phyloP scores from a whole-genome alignment of 2,797 vertebrate species.

The Oreochromis grahami region DNA sequence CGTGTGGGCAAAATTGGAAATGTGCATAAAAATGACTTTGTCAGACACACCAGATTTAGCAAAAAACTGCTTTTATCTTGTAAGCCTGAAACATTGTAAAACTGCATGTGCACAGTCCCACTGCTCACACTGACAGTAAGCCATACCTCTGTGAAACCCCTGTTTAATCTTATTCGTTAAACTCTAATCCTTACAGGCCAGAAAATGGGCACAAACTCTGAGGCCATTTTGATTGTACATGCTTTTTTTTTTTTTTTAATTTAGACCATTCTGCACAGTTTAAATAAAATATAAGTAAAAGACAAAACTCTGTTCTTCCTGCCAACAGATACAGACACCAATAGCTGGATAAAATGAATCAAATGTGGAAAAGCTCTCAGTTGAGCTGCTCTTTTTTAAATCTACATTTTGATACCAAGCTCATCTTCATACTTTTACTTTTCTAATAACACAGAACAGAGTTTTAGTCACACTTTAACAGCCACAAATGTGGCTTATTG shows the following conservation, averaged over 20 bases:
- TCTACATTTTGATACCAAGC: neutral
- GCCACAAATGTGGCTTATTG: neutral
- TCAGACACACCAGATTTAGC: neutral
- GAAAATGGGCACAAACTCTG: neutral
- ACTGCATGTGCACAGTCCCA: neutral
- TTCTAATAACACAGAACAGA: neutral
- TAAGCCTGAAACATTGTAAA: neutral
- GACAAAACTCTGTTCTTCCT: neutral
- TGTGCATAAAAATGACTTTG: neutral
- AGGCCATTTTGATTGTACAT: neutral
- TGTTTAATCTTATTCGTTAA: slow-evolving; percentile 3
- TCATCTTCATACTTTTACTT: neutral
- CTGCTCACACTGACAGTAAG: slow-evolving; percentile 1
- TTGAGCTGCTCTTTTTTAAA: neutral
- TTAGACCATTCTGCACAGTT: neutral
- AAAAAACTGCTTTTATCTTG: neutral
- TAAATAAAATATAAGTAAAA: neutral
- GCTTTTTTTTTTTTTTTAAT: neutral
- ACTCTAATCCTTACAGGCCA: neutral
- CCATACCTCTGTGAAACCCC: neutral
- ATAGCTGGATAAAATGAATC: neutral
- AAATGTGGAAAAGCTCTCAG: neutral
- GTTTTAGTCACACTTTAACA: neutral
- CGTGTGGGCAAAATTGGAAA: neutral
- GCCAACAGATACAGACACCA: neutral